phyloP scores from a whole-genome alignment of 2,888 invertebrate species.

The Parnassius orleans region DNA sequence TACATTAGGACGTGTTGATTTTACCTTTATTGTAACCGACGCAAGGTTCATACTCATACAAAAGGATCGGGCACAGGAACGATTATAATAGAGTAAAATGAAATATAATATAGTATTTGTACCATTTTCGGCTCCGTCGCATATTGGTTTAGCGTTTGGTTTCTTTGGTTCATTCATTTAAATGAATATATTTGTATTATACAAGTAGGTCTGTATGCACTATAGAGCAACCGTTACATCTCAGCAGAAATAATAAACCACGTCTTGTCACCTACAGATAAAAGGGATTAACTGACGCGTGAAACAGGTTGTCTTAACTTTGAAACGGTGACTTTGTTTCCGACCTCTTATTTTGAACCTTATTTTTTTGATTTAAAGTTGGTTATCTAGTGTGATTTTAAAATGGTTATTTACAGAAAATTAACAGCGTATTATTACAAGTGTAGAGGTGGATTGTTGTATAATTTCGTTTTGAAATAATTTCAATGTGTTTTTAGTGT shows the following conservation, averaged over 20 bases:
- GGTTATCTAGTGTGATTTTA: slow-evolving; percentile 28
- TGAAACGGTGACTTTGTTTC: slow-evolving; percentile 21
- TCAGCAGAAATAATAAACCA: slow-evolving; percentile 72
- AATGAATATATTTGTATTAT: too few relatives aligned
- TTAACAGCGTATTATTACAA: slow-evolving; percentile 72
- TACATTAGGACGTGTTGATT: too few relatives aligned
- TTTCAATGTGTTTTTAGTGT: slow-evolving; percentile 59
- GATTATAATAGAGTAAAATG: too few relatives aligned
- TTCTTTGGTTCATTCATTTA: too few relatives aligned
- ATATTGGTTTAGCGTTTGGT: too few relatives aligned
- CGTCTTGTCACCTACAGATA: slow-evolving; percentile 74
- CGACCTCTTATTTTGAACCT: slow-evolving; percentile 21
- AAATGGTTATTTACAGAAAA: slow-evolving; percentile 48
- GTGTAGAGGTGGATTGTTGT: slow-evolving; percentile 69
- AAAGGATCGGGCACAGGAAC: too few relatives aligned
- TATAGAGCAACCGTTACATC: slow-evolving; percentile 56
- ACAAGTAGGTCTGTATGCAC: too few relatives aligned
- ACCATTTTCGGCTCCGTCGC: too few relatives aligned
- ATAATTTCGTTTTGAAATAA: slow-evolving; percentile 74
- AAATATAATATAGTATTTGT: too few relatives aligned
- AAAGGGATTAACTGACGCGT: slow-evolving; percentile 69
- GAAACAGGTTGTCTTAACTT: slow-evolving; percentile 66
- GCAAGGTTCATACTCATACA: too few relatives aligned
- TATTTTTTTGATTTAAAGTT: slow-evolving; percentile 30
- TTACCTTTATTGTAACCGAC: too few relatives aligned